phyloP scores from a whole-genome alignment of 64 coral and sea anemone species.

The Dendrophyllia cribrosa region DNA sequence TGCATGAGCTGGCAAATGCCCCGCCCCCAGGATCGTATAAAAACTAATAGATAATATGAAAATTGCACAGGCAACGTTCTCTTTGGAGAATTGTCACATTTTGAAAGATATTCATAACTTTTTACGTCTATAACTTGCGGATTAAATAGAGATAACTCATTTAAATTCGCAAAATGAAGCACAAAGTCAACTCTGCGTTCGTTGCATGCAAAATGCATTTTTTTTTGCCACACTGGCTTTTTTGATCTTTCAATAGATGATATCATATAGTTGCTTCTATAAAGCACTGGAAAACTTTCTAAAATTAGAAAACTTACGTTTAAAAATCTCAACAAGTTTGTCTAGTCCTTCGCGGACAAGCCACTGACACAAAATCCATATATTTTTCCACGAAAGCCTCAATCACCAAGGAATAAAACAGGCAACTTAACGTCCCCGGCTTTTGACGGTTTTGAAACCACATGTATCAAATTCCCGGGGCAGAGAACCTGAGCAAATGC shows the following conservation, averaged over 20 bases:
- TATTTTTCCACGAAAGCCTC: constrained; percentile 29
- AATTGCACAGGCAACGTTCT: neutral
- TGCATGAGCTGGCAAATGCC: constrained; percentile 4
- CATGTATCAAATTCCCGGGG: too few relatives aligned
- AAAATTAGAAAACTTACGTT: too few relatives aligned
- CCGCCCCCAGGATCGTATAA: constrained; percentile 4
- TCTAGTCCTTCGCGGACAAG: constrained; percentile 35
- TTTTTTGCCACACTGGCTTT: too few relatives aligned
- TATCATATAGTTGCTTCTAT: too few relatives aligned
- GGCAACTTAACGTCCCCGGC: neutral
- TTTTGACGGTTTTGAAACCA: too few relatives aligned
- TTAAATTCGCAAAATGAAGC: too few relatives aligned
- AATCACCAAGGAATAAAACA: constrained; percentile 10
- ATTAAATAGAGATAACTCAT: too few relatives aligned
- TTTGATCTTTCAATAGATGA: too few relatives aligned
- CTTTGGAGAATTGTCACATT: constrained; percentile 9
- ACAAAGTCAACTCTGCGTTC: too few relatives aligned
- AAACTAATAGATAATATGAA: constrained; percentile 21
- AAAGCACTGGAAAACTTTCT: too few relatives aligned
- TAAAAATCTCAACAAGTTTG: constrained; percentile 22
- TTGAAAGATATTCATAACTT: constrained; percentile 13
- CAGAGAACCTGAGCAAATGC: too few relatives aligned
- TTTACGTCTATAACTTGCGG: constrained; percentile 1
- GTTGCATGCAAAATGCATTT: neutral
- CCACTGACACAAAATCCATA: constrained; percentile 5